phyloP scores from a whole-genome alignment of 92 coral and sea anemone species.

The Parazoanthus darwini region DNA sequence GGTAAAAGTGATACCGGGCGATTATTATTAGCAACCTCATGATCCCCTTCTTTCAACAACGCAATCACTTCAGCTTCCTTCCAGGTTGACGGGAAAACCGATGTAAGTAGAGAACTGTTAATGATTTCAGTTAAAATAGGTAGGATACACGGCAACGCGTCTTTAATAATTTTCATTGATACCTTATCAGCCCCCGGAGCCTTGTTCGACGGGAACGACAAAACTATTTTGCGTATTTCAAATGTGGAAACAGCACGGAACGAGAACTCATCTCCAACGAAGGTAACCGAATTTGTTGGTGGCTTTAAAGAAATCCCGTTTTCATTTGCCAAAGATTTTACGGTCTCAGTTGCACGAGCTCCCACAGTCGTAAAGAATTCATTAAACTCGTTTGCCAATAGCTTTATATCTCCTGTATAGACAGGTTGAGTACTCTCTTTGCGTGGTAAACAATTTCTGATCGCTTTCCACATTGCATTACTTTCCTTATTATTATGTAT shows the following conservation, averaged over 20 bases:
- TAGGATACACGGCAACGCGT: slow-evolving; percentile 34
- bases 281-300: slow-evolving; percentile 4
- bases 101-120: slow-evolving; percentile 34
- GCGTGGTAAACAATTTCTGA: slow-evolving; percentile 26
- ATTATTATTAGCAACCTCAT: no score
- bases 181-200: slow-evolving; percentile 54
- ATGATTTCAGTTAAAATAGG: slow-evolving; percentile 42
- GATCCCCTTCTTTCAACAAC: slow-evolving; percentile 42
- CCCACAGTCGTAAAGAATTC: slow-evolving; percentile 51
- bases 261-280: slow-evolving; percentile 42
- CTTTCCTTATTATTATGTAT: slow-evolving; percentile 15
- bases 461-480: slow-evolving; percentile 37
- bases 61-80: slow-evolving; percentile 47
- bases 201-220: slow-evolving; percentile 44
- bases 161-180: slow-evolving; percentile 44
- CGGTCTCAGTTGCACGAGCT: slow-evolving; percentile 45
- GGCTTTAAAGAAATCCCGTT: background rate
- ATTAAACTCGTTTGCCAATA: slow-evolving; percentile 48
- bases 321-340: slow-evolving; percentile 5
- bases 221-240: slow-evolving; percentile 43
- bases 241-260: slow-evolving; percentile 47
- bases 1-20: no score
- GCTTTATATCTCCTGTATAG: slow-evolving; percentile 46
- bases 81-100: slow-evolving; percentile 19
- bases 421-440: slow-evolving; percentile 46